Evolutionary conservation across 92 coral and sea anemone genomes (phyloP).

Genomic region (Bergia puertoricense): DNA sequence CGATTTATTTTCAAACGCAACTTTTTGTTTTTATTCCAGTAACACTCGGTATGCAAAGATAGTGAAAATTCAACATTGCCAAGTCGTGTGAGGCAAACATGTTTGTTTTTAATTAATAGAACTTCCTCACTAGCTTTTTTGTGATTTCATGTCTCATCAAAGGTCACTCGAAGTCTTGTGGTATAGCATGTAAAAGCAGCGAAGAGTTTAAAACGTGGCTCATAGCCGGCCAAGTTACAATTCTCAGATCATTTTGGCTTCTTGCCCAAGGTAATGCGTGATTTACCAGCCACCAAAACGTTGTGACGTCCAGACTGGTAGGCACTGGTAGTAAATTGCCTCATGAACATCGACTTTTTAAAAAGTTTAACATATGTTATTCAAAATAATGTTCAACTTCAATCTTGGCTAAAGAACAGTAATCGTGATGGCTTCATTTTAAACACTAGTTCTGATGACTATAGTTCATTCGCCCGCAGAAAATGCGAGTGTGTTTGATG

Average conservation of each 20-base stretch:
- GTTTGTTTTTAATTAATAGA: background rate
- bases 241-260: constrained; percentile 28
- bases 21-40: background rate
- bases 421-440: background rate
- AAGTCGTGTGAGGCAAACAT: background rate
- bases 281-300: constrained; percentile 18
- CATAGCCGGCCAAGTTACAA: background rate
- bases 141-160: background rate
- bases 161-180: background rate
- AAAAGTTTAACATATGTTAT: background rate
- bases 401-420: background rate
- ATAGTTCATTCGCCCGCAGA: background rate
- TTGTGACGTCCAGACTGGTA: constrained; percentile 29
- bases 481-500: background rate
- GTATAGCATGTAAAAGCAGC: background rate
- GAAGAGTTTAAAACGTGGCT: background rate
- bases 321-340: constrained; percentile 29
- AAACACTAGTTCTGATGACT: background rate
- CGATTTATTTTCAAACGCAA: background rate
- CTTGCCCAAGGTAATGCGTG: constrained; percentile 45
- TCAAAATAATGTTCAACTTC: background rate
- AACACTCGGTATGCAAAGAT: background rate
- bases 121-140: background rate
- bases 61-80: background rate
- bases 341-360: background rate